These are phyloP conservation scores for Motacilla alba DNA, from an alignment of 2,113 vertebrate genomes.

Conservation along the genomic window DNA sequence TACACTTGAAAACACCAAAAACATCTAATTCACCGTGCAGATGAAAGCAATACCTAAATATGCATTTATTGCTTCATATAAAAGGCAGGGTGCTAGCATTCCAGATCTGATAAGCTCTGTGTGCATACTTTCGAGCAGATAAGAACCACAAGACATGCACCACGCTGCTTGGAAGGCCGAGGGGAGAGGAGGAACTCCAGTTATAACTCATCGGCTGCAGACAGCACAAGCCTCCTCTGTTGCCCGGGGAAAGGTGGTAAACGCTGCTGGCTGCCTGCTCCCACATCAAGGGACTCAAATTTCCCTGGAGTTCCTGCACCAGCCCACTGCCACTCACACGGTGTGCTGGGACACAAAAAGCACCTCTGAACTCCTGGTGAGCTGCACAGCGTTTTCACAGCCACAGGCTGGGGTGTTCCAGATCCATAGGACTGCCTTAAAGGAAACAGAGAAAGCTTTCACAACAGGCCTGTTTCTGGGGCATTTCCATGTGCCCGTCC, in stretches of 20 bases:
- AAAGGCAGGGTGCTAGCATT: neutral
- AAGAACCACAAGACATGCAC: conserved; percentile 39
- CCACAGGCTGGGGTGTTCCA: neutral
- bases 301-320: neutral
- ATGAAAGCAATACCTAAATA: conserved; percentile 19
- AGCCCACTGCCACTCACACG: neutral
- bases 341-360: neutral
- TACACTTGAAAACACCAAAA: conserved; percentile 2
- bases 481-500: rapidly evolving
- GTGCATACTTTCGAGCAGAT: conserved; percentile 8
- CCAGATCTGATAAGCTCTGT: conserved; percentile 48
- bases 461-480: neutral
- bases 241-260: neutral
- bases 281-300: conserved; percentile 9
- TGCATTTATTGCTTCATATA: neutral
- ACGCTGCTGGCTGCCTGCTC: neutral
- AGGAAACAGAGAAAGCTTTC: neutral
- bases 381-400: neutral
- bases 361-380: neutral
- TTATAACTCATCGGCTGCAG: neutral
- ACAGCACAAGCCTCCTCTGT: conserved; percentile 3
- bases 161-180: neutral
- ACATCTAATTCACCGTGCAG: neutral
- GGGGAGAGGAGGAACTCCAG: neutral
- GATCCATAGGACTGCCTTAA: neutral